Evolutionary conservation across 2,113 vertebrate species (phyloP), one percentile per base, ranked within the genome.

Genomic region (Aegotheles bennettii): DNA sequence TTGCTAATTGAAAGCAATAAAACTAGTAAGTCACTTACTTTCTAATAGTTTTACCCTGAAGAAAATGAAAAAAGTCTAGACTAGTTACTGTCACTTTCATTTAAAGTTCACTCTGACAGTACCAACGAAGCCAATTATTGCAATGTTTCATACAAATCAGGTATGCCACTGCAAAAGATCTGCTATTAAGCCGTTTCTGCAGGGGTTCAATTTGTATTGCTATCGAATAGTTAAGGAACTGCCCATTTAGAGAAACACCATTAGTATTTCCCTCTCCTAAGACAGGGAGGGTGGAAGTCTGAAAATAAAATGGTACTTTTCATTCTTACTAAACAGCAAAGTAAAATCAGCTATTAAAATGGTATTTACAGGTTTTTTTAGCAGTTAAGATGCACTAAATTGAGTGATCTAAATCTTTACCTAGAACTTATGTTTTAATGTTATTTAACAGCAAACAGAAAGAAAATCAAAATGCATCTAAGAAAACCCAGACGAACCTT

Each of bases 1-100:
- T 84, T 94, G 45, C 60, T 92, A 90, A 94, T 18, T 93, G 80
- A 81, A 94, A 95, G 60, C 76, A 95, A 67, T 78, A 84, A 88
- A 94, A 86, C 24, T 64, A 93, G 29, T 77, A 95, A 94, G 79
- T 90, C 75, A 92, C 54, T 84, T 80, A 90, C 85, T 64, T 26
- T 48, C 63, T 90, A 80, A 87, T 23, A 81, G 89, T 47, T 93
- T 88, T 86, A 93, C 51, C 50, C 69, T 60, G 76, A 92, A 90
- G 33, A 77, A 90, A 93, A 80, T 5, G 54, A 83, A 81, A 47
- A 38, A 71, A 43, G 12, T 33, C 73, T 86, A 76, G 79, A 89
- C 71, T 54, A 92, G 89, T 86, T 88, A 90, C 38, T 81, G 90
- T 83, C 83, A 43, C 90, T 93, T 94, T 84, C 68, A 92, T 59